Base-by-base conservation (phyloP, 53 echinoderm and acorn worm species). In the Paelopatides confundens region DNA sequence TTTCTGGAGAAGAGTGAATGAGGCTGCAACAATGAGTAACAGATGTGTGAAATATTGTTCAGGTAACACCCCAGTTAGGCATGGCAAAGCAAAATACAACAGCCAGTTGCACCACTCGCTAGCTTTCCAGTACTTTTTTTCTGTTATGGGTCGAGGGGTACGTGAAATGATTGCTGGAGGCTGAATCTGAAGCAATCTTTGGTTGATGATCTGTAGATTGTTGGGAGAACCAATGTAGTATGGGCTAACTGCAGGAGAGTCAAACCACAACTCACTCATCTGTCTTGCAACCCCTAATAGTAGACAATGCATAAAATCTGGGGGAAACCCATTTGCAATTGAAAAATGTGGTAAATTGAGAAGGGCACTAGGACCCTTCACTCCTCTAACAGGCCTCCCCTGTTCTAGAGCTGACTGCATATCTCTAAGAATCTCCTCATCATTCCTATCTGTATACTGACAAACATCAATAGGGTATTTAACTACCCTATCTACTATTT, bases 381-480 rank as follows among this genome's bases (percentile, higher is more conserved):
- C 90, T 21, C 93, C 90, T 37, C 76, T 28, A 8, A 93, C 65
- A 24, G 21, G 36, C 10, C 50, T 48, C 11, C 47, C 77, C 51
- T 93, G 87, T 15, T 82, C 82, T 12, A 87, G 3, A 43, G 93
- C 86, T 35, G 13, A 36, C 17, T 40, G 0, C 93, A 90, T 90
- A 32, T 93, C 93, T 15, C 11, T 12, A 31, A 90, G 50, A 49
- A 90, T 33, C 82, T 90, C 93, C 21, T 93, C 65, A 40, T 93
- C 90, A n/a, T 21, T 52, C 9, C 90, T 49, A 15, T 93, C 93
- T 28, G n/a, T 26, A 71, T 93, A 90, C 1, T 90, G 87, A 35
- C 12, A 13, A 1, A 93, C 90, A 93, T 93, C 85, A 24, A 93
- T 27, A 23, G 87, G 90, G 49, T 93, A 93, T 32, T 83, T 90